phyloP scores from a whole-genome alignment of 2,797 vertebrate species.

The Silurus aristotelis region DNA sequence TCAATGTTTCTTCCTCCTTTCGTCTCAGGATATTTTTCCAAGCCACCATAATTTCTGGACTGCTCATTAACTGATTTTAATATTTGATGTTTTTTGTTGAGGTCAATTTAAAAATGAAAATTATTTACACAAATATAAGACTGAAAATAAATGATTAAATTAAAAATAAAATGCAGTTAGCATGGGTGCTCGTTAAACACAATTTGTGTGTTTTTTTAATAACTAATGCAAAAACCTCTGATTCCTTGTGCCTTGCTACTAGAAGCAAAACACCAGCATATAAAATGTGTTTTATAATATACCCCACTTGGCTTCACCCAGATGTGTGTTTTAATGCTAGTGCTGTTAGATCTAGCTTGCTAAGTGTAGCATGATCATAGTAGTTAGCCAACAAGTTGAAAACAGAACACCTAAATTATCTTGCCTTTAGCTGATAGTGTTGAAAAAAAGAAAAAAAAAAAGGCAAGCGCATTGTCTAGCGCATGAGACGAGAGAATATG shows the following conservation, averaged over 20 bases:
- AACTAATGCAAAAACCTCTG: background rate
- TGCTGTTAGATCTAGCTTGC: background rate
- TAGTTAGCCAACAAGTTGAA: background rate
- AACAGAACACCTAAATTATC: background rate
- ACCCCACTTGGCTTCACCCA: background rate
- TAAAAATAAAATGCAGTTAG: background rate
- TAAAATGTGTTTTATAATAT: no score
- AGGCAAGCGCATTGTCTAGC: background rate
- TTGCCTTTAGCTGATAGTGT: background rate
- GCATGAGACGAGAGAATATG: background rate
- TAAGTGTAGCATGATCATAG: background rate
- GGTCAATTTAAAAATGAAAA: background rate
- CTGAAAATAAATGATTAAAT: background rate
- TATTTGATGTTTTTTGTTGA: background rate
- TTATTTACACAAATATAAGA: background rate
- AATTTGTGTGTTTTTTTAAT: background rate
- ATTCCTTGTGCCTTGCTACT: background rate
- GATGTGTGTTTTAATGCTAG: background rate
- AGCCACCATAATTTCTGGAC: no score
- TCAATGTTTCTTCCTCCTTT: no score
- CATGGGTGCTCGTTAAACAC: background rate
- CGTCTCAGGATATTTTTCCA: no score
- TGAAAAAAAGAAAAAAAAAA: background rate
- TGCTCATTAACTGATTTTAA: no score
- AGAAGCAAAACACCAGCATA: background rate